Base-by-base conservation (phyloP, 1,140 invertebrate species). In the Euwallacea fornicatus region DNA sequence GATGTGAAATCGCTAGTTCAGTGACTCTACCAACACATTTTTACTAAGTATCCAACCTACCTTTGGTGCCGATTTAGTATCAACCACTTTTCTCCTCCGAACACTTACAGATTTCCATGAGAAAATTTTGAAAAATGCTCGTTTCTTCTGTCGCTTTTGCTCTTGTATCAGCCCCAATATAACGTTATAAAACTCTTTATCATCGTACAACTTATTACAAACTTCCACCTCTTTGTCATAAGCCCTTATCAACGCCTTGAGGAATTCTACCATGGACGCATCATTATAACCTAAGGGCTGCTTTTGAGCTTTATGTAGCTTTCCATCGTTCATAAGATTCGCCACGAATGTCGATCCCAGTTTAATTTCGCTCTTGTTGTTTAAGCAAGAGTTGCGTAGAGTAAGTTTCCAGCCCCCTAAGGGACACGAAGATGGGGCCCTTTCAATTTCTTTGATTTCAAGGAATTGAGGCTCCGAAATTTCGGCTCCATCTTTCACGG, bases 161-260 rank as follows among this genome's bases (percentile, higher is more conserved):
- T 33, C 21, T 33, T 33, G 21, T 33, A 33, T 33, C 21, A 33
- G 4, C 21, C 47, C 15, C n/a, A 11, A 53, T 65, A 65, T 10
- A 13, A 15, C 10, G 11, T 42, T 42, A 7, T 53, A 21, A 50
- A 78, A 78, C 6, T 60, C 66, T 1, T 76, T 69, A 68, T 78
- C 77, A 6, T 70, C 42, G 13, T 75, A 74, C 8, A 79, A 55
- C 50, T 73, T 64, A 21, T 63, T 69, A 6, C 73, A 72, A 7
- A 78, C 65, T 8, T 59, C 64, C 10, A 74, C 65, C 53, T 77
- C 76, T 66, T 75, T 76, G 62, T 79, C 77, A 55, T 76, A 78
- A 13, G 73, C 59, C 43, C 65, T 55, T 53, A 77, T 54, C 9
- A 68, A 33, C 42, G 55, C 13, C 16, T n/a, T 15, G 4, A 16